Conservation (phyloP, 2,888 invertebrate genomes). For the Tenthredo mesomela region DNA sequence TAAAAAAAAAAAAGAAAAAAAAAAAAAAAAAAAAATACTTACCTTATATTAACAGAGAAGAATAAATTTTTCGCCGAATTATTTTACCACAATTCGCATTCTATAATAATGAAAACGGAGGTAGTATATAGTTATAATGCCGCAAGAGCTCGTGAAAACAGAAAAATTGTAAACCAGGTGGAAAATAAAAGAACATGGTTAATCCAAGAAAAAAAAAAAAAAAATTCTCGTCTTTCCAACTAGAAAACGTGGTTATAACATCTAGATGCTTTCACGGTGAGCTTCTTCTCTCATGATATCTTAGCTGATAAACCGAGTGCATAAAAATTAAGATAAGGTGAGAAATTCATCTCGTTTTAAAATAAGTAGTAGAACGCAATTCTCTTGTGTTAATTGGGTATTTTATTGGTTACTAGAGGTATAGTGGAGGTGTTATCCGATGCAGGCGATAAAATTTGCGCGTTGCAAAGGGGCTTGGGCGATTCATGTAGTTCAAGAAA, state of each 20-base stretch:
- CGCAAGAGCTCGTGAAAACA: not conserved
- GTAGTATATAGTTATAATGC: not conserved
- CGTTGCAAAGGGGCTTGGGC: conserved; percentile 20
- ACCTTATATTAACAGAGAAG: not conserved
- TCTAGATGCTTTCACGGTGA: not conserved
- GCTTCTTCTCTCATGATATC: not conserved
- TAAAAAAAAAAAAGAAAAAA: too few relatives aligned
- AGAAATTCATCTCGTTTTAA: not conserved
- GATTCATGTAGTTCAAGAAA: conserved; percentile 22
- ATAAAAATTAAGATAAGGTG: not conserved
- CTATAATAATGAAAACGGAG: not conserved
- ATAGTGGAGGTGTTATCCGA: not conserved
- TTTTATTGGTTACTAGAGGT: not conserved
- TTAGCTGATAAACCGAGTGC: not conserved
- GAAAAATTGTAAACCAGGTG: not conserved
- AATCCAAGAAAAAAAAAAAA: not conserved
- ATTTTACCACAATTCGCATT: not conserved
- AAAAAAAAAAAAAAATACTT: not conserved
- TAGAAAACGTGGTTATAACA: not conserved
- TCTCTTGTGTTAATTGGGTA: not conserved
- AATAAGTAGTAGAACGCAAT: not conserved
- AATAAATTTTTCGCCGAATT: not conserved
- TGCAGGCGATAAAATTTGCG: conserved; percentile 25
- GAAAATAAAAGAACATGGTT: not conserved
- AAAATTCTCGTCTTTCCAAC: not conserved